These are phyloP conservation scores for Notodonta dromedarius DNA, from an alignment of 2,888 invertebrate genomes.

Conservation along the genomic window DNA sequence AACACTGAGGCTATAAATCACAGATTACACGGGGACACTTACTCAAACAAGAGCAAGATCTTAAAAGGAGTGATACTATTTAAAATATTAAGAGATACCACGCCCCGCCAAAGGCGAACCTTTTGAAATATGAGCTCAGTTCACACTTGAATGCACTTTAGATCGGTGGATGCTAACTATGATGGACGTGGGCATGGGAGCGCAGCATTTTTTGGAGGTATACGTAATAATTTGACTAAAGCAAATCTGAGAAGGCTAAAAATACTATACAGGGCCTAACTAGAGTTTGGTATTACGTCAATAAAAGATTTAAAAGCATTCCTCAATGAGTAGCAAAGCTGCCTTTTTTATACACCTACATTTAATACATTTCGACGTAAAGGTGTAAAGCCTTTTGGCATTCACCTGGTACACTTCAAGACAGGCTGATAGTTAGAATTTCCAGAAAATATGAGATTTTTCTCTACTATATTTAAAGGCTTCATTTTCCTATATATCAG, in stretches of 20 bases:
- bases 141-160: slow-evolving; percentile 29
- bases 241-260: not conserved
- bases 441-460: too few relatives aligned
- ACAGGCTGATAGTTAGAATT: too few relatives aligned
- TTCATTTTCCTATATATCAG: too few relatives aligned
- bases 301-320: too few relatives aligned
- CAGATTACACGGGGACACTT: slow-evolving; percentile 52
- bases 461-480: too few relatives aligned
- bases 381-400: too few relatives aligned
- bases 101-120: slow-evolving; percentile 28
- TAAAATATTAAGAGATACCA: slow-evolving; percentile 41
- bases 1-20: slow-evolving; percentile 47
- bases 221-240: slow-evolving; percentile 20
- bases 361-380: too few relatives aligned
- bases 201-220: slow-evolving; percentile 19
- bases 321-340: too few relatives aligned
- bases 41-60: slow-evolving; percentile 49
- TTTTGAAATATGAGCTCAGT: slow-evolving; percentile 41
- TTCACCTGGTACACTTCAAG: too few relatives aligned
- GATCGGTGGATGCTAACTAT: slow-evolving; percentile 19
- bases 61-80: slow-evolving; percentile 47
- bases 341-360: too few relatives aligned
- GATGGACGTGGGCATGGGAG: slow-evolving; percentile 15
- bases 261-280: not conserved
- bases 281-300: not conserved